Conservation (phyloP, 2,797 vertebrate genomes). For the Manis javanica region DNA sequence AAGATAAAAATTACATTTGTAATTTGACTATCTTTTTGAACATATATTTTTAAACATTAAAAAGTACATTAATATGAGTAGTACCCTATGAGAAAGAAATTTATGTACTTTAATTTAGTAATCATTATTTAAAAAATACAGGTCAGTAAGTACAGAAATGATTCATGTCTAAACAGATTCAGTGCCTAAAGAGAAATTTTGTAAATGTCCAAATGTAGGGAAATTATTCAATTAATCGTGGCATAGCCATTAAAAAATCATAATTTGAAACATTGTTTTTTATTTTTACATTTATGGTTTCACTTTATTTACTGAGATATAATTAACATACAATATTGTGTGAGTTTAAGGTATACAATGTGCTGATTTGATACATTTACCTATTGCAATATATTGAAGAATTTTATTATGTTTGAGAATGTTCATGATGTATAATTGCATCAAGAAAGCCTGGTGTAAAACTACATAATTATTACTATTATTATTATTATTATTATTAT, state of each 20-base stretch:
- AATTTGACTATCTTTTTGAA: not conserved
- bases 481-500: not conserved
- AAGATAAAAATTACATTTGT: constrained; percentile 4
- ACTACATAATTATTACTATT: not conserved
- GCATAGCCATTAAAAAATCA: not conserved
- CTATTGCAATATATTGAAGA: not conserved
- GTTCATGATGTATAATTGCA: not conserved
- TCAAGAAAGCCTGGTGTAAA: not conserved
- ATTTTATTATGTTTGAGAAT: not conserved
- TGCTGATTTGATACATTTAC: not conserved
- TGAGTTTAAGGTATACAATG: not conserved
- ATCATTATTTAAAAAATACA: not conserved
- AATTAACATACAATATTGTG: not conserved
- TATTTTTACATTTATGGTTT: not conserved
- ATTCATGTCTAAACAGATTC: not conserved
- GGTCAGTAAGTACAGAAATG: not conserved
- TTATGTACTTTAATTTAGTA: not conserved
- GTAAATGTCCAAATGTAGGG: not conserved
- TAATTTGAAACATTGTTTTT: not conserved
- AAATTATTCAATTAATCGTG: not conserved
- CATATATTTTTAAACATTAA: not conserved
- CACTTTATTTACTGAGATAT: not conserved
- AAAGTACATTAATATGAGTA: not conserved
- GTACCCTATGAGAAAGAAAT: not conserved
- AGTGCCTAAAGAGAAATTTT: not conserved